Evolutionary conservation across 2,797 vertebrate genomes (phyloP), one percentile per base, ranked within the genome.

Genomic region (Falco berigora): DNA sequence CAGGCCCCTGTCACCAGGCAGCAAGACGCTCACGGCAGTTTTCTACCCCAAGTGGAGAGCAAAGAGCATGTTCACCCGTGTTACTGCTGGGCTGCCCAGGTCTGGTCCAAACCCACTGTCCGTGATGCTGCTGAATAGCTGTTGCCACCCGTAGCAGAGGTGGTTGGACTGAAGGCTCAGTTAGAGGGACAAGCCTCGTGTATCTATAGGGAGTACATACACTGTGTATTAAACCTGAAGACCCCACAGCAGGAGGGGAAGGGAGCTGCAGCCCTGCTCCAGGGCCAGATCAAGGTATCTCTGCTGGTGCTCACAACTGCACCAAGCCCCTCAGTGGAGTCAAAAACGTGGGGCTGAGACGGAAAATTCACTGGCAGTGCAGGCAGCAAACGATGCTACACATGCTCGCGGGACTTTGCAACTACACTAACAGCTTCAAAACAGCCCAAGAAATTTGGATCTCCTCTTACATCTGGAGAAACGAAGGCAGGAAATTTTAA

Each of bases 11-110:
- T 32, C 59, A 44, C 64, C 72, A 30, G 52, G 83, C 91, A 88
- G 86, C 69, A 67, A 83, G 93, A 89, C 23, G 92, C 75, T 91
- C 28, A 1, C 0, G 0, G 66, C 0, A 1, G 62, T 76, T 61
- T 66, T 63, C 82, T 68, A 88, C 56, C 64, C 75, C 66, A 14
- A 38, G 21, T 38, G 14, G 5, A 61, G 40, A 22, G 72, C 61
- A 40, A 20, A n/a, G 20, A 49, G 50, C 0, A 3, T 9, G 49
- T 47, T 77, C 1, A 0, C 11, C 68, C 34, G 19, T 0, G 0
- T 64, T 17, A 17, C 16, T 3, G 1, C 0, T 0, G 38, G 55
- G 64, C 76, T 61, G 52, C 13, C 63, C 53, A 49, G 32, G 68
- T 19, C 30, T 85, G 90, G 52, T 14, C 72, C 17, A 1, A 88